Evolutionary conservation across 2,888 invertebrate species (phyloP), one percentile per base, ranked within the genome.

Genomic region (Trachelus troglodyta): DNA sequence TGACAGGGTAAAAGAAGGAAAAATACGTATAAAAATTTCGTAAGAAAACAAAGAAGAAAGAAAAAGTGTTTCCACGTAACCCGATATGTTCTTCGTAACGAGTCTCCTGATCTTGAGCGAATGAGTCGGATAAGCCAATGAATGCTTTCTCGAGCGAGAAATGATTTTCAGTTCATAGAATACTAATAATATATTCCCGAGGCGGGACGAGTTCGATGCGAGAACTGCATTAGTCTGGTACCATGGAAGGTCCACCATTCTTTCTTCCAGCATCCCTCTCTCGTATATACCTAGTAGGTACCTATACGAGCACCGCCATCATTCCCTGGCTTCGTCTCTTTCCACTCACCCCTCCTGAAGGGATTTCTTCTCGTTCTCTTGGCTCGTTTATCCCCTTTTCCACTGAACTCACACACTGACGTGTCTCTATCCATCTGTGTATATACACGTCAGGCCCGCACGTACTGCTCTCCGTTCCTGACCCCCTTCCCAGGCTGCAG

Each of bases 401-500:
- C 79, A 69, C 77, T 79, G 71, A 31, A 34, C 31, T 31, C 30
- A 31, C 23, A 31, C 77, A 77, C 73, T 35, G 75, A 76, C 77
- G 77, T 75, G 77, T 73, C 75, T 78, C 76, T 75, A 56, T 6
- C 40, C 40, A 56, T 56, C 40, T 23, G 23, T 56, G 40, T 56
- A 56, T 56, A 56, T 15, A 56, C 23, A 34, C 74, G 74, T n/a
- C 75, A 77, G 77, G 80, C 76, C 78, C 78, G 79, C 79, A 79
- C 79, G 79, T 77, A 80, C 75, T 84, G 81, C 80, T 76, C 77
- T 80, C 81, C 79, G 76, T 77, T 69, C 68, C 79, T 80, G 82
- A 78, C 79, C 79, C 78, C 81, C 71, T 71, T 71, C 81, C 81
- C 82, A 83, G 82, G 78, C 76, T 80, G 79, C 74, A 75, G 83